Conservation (phyloP, 2,797 vertebrate genomes). For the Acropternis orthonyx region DNA sequence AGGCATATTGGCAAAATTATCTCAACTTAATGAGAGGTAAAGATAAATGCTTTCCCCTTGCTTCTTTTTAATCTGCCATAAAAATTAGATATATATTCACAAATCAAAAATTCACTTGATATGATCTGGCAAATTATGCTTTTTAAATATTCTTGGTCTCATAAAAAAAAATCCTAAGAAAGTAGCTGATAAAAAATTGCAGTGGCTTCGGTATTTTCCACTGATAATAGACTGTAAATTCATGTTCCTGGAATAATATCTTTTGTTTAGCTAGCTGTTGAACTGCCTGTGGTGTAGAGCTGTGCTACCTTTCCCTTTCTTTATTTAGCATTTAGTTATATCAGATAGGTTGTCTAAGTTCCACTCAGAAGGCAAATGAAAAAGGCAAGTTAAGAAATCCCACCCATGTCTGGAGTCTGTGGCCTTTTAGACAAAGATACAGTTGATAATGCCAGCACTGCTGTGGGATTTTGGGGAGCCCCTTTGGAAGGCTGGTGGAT, state of each 20-base stretch:
- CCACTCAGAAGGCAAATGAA: background rate
- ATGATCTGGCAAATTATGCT: background rate
- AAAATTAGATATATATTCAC: background rate
- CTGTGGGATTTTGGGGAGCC: accelerated
- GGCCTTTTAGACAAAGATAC: background rate
- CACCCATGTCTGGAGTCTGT: background rate
- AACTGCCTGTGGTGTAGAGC: background rate
- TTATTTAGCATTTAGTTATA: background rate
- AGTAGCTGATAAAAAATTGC: background rate
- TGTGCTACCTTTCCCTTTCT: background rate
- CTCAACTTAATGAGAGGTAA: background rate
- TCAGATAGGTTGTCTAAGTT: background rate
- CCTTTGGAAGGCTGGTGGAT: background rate
- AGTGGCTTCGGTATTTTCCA: background rate
- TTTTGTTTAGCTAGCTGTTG: background rate
- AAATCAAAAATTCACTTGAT: background rate
- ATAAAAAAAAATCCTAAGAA: background rate
- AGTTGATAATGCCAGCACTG: background rate
- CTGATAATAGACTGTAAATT: background rate
- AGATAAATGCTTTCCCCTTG: background rate
- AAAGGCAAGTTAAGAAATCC: background rate
- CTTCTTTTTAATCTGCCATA: background rate
- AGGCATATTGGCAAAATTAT: background rate
- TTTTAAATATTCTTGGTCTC: background rate
- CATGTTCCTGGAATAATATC: background rate